These are phyloP conservation scores for Propithecus perrieri DNA, from an alignment of 2,797 vertebrate species.

Conservation along the genomic window DNA sequence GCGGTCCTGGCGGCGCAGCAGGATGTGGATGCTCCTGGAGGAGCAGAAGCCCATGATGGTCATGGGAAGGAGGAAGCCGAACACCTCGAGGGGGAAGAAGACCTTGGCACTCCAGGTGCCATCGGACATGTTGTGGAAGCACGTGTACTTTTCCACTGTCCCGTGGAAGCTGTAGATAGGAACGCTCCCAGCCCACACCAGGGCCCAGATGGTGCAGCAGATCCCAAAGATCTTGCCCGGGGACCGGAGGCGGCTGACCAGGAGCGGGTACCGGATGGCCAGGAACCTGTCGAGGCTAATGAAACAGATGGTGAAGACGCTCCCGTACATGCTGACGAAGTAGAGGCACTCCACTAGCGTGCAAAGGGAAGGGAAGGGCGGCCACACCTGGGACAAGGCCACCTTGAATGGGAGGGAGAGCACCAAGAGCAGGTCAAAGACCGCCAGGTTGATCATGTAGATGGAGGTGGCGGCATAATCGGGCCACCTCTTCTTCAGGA, in stretches of 20 bases:
- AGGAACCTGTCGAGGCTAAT: slow-evolving; percentile 93
- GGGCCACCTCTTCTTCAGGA: slow-evolving; percentile 85
- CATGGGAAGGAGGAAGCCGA: slow-evolving; percentile 92
- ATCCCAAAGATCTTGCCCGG: slow-evolving; percentile 80
- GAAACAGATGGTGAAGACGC: slow-evolving; percentile 92
- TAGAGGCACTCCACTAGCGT: slow-evolving; percentile 89
- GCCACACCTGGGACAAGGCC: slow-evolving; percentile 69
- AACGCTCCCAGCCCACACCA: slow-evolving; percentile 81
- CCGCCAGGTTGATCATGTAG: slow-evolving; percentile 93
- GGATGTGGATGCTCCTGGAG: slow-evolving; percentile 84
- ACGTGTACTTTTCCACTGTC: slow-evolving; percentile 37
- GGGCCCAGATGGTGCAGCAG: slow-evolving; percentile 88
- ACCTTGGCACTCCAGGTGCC: slow-evolving; percentile 85
- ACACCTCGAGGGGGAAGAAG: slow-evolving; percentile 87
- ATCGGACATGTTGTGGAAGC: slow-evolving; percentile 89
- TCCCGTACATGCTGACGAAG: slow-evolving; percentile 92
- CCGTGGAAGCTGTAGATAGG: slow-evolving; percentile 84
- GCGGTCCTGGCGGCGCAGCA: slow-evolving; percentile 74
- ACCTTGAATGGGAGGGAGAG: slow-evolving; percentile 92
- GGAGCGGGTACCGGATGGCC: slow-evolving; percentile 89
- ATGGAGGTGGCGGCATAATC: slow-evolving; percentile 87
- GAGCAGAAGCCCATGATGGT: slow-evolving; percentile 89
- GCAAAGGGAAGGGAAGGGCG: slow-evolving; percentile 77
- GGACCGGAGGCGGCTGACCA: slow-evolving; percentile 87
- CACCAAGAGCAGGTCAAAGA: slow-evolving; percentile 92